Evolutionary conservation across 1,140 invertebrate genomes (phyloP).

Genomic region (Dryas iulia): DNA sequence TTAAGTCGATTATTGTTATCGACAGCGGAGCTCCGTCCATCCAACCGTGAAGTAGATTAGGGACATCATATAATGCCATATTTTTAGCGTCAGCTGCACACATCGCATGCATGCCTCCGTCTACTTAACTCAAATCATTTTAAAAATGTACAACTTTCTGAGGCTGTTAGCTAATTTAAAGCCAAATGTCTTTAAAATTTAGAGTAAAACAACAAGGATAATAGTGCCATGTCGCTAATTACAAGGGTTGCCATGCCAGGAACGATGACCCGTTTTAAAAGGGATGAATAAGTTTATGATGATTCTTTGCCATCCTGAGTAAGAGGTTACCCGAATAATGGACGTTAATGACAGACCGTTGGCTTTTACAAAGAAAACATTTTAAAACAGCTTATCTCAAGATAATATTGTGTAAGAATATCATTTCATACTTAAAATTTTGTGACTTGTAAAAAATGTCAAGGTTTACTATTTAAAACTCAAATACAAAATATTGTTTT

Average conservation of each 20-base stretch:
- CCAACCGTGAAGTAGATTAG: slow-evolving; percentile 76
- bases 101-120: slow-evolving; percentile 57
- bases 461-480: no score
- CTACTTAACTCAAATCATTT: slow-evolving; percentile 54
- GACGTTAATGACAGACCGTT: slow-evolving; percentile 7
- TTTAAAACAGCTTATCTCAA: neutral
- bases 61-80: slow-evolving; percentile 77
- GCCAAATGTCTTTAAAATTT: slow-evolving; percentile 24
- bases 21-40: slow-evolving; percentile 60
- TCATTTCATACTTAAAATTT: no score
- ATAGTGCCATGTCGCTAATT: slow-evolving; percentile 57
- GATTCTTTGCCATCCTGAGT: slow-evolving; percentile 47
- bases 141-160: slow-evolving; percentile 37
- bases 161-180: slow-evolving; percentile 11
- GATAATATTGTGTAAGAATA: neutral
- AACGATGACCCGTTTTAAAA: slow-evolving; percentile 44
- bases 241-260: slow-evolving; percentile 49
- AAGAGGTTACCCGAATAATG: slow-evolving; percentile 42
- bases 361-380: neutral
- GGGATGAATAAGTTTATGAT: slow-evolving; percentile 58
- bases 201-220: slow-evolving; percentile 23
- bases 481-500: neutral
- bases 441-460: no score
- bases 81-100: slow-evolving; percentile 77
- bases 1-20: slow-evolving; percentile 78